Conservation (phyloP, 2,797 vertebrate genomes). For the Peromyscus melanophrys region DNA sequence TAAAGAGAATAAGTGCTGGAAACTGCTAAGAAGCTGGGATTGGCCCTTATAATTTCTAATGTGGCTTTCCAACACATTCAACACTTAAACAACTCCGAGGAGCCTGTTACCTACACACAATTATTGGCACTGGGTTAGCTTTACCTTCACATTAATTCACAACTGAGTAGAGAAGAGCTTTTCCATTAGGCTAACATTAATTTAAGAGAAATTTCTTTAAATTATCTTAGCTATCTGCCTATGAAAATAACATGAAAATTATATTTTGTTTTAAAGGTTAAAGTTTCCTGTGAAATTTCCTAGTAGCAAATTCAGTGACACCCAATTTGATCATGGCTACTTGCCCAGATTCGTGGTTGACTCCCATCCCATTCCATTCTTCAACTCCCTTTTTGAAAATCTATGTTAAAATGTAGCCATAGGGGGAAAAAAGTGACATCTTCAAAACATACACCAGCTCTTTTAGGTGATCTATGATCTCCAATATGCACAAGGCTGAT, state of each 20-base stretch:
- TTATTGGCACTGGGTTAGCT: constrained; percentile 36
- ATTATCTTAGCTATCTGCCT: neutral
- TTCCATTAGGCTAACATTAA: neutral
- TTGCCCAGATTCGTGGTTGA: neutral
- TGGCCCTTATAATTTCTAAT: neutral
- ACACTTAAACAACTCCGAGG: neutral
- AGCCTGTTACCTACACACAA: constrained; percentile 44
- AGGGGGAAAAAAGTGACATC: neutral
- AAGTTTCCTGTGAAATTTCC: neutral
- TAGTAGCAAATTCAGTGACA: neutral
- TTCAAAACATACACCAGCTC: constrained; percentile 11
- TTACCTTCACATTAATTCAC: constrained; percentile 22
- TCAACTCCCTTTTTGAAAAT: neutral
- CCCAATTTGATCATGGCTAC: constrained; percentile 36
- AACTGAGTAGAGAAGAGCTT: neutral
- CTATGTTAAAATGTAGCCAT: neutral
- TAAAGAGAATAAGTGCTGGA: neutral
- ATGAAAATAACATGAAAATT: constrained; percentile 13
- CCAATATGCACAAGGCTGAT: neutral
- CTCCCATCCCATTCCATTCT: neutral
- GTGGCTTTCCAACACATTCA: neutral
- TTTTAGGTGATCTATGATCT: neutral
- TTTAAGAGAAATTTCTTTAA: constrained; percentile 49
- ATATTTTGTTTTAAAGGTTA: constrained; percentile 44
- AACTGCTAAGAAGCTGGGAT: neutral